Base-by-base conservation (phyloP, 2,113 vertebrate species). In the Catagonus wagneri region DNA sequence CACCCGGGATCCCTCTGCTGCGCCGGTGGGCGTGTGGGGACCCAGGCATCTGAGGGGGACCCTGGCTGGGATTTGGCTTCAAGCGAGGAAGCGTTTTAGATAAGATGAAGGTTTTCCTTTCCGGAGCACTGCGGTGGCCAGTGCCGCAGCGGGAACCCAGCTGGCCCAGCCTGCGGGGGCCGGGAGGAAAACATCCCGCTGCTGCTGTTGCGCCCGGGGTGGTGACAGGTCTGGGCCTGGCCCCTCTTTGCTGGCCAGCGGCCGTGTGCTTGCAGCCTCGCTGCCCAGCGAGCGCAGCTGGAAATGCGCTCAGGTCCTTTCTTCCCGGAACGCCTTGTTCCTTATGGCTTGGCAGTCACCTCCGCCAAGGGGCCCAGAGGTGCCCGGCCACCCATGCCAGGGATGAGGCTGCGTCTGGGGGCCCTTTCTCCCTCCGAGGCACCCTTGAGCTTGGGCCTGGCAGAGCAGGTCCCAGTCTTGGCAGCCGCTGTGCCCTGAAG, bases 261-360 rank as follows among this genome's bases (percentile, higher is more conserved):
- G 32, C 76, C 7, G 3, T 58, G 58, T 50, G 65, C 66, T 58
- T 25, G 23, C 76, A 52, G 52, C 60, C 78, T 79, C 29, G 56
- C 56, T 76, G 92, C 83, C 39, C 90, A 93, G 61, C 2, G 9
- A 58, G 32, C 6, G 19, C 86, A 93, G 93, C 96, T 97, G 97
- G 97, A 97, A 96, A 96, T 94, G 95, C 29, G 95, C 94, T 94
- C 97, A 93, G 25, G 15, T 91, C 87, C 69, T 95, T 93, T 68
- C 34, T 94, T 94, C 89, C 72, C 14, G 27, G 97, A 91, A 96
- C 91, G 89, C 89, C 85, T 93, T 11, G 63, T 93, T 95, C 97
- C 36, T 72, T 68, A 20, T 54, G 93, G 93, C 75, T 86, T 97
- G 97, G 97, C 93, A 95, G 89, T 60, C 0, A 4, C 63, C 63